Percentiles rank a stretch among this genome's conserved stretches.
Conservation (phyloP, 2,113 vertebrate genomes). For the Dunckerocampus dactyliophorus region DNA sequence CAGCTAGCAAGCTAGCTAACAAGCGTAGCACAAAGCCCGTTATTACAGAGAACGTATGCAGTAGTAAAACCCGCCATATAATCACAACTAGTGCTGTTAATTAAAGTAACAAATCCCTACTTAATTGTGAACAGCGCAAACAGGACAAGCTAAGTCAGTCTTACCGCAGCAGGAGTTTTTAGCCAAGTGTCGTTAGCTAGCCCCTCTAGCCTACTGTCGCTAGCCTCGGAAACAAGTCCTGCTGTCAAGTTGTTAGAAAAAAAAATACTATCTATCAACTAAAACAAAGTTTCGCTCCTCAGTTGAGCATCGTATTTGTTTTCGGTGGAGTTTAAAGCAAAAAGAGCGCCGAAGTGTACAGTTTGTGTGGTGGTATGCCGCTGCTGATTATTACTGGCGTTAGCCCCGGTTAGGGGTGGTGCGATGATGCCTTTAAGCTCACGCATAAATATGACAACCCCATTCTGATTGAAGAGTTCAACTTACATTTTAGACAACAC, state of each 20-base stretch:
- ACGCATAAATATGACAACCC: slow-evolving; percentile 17
- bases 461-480: no score
- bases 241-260: not conserved
- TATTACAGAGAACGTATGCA: no score
- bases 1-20: slow-evolving; percentile 21
- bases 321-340: not conserved
- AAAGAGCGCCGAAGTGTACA: not conserved
- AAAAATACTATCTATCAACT: not conserved
- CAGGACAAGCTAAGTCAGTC: slow-evolving; percentile 45
- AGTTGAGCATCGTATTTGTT: not conserved
- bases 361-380: slow-evolving; percentile 35
- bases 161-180: slow-evolving; percentile 51
- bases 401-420: slow-evolving; percentile 46
- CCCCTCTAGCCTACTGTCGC: slow-evolving; percentile 34
- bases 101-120: slow-evolving; percentile 11
- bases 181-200: slow-evolving; percentile 45
- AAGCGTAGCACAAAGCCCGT: not conserved
- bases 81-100: not conserved
- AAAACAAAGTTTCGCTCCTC: not conserved
- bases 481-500: no score
- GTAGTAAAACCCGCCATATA: not conserved
- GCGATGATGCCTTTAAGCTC: slow-evolving; percentile 44
- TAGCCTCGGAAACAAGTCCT: slow-evolving; percentile 6
- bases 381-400: slow-evolving; percentile 27
- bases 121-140: slow-evolving; percentile 25